phyloP scores from a whole-genome alignment of 2,888 invertebrate genomes.

The Pammene aurita region DNA sequence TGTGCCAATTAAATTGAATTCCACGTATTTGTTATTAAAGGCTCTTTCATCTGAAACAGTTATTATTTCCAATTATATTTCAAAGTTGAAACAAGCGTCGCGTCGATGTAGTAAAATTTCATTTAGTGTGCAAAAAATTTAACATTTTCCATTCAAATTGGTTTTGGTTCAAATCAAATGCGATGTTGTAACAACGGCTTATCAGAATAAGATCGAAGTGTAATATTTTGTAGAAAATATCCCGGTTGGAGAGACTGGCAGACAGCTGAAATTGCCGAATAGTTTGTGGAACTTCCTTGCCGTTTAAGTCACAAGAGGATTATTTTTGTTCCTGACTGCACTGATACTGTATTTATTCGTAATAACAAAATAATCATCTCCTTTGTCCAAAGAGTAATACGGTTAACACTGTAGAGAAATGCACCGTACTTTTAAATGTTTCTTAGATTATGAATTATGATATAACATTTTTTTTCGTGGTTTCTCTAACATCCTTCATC shows the following conservation, averaged over 20 bases:
- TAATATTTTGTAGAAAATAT: conserved; percentile 61
- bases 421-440: too few species aligned
- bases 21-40: too few species aligned
- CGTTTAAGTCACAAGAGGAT: conserved; percentile 35
- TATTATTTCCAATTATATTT: not conserved
- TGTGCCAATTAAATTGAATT: not conserved
- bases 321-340: not conserved
- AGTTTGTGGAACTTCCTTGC: conserved; percentile 52
- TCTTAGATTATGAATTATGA: too few species aligned
- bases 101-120: not conserved
- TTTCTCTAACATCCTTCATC: too few species aligned
- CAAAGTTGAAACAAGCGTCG: not conserved
- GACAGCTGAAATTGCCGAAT: conserved; percentile 68
- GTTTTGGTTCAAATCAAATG: conserved; percentile 23
- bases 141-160: conserved; percentile 12
- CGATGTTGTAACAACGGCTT: conserved; percentile 39
- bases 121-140: not conserved
- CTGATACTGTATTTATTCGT: too few species aligned
- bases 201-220: conserved; percentile 56
- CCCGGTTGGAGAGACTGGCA: conserved; percentile 55
- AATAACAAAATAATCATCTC: too few species aligned
- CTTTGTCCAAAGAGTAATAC: too few species aligned
- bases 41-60: not conserved
- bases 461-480: too few species aligned
- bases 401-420: too few species aligned